Percentiles rank a stretch among this genome's conserved stretches.
Conservation (phyloP, 2,113 vertebrate species). For the Neodontobutis hainanensis region DNA sequence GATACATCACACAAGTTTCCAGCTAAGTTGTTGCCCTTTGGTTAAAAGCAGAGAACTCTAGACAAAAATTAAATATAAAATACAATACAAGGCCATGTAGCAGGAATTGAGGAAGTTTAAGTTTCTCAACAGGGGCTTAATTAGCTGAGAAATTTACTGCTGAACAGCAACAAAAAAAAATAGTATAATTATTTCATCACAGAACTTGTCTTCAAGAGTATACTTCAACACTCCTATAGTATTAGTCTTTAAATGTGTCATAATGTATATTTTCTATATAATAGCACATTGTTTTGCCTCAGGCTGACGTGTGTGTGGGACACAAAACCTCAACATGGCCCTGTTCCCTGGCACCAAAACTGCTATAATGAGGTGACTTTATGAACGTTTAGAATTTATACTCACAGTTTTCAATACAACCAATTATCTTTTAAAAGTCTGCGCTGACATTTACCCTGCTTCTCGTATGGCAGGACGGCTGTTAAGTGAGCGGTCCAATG, state of each 20-base stretch:
- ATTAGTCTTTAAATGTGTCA: slow-evolving; percentile 34
- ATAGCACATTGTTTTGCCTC: slow-evolving; percentile 20
- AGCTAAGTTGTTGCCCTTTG: not conserved
- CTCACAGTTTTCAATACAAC: slow-evolving; percentile 43
- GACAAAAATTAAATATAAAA: not conserved
- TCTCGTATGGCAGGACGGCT: slow-evolving; percentile 18
- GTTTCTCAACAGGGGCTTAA: not conserved
- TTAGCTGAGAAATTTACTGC: slow-evolving; percentile 22
- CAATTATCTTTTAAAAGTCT: slow-evolving; percentile 30
- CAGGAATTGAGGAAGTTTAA: not conserved
- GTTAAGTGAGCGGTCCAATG: slow-evolving; percentile 31
- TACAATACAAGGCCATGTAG: not conserved
- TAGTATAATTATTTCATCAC: too few relatives aligned
- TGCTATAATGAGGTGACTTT: slow-evolving; percentile 47
- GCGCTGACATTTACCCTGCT: slow-evolving; percentile 36
- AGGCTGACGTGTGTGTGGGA: slow-evolving; percentile 51
- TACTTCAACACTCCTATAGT: slow-evolving; percentile 9
- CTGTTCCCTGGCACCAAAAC: slow-evolving; percentile 42
- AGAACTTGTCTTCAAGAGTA: slow-evolving; percentile 4
- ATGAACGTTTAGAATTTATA: slow-evolving; percentile 46
- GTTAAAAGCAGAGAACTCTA: slow-evolving; percentile 1
- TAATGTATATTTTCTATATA: slow-evolving; percentile 20
- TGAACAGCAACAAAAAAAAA: not conserved
- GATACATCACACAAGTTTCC: not conserved
- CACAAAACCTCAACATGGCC: slow-evolving; percentile 7